phyloP scores from a whole-genome alignment of 1,140 invertebrate genomes.

The Aplysia californica region DNA sequence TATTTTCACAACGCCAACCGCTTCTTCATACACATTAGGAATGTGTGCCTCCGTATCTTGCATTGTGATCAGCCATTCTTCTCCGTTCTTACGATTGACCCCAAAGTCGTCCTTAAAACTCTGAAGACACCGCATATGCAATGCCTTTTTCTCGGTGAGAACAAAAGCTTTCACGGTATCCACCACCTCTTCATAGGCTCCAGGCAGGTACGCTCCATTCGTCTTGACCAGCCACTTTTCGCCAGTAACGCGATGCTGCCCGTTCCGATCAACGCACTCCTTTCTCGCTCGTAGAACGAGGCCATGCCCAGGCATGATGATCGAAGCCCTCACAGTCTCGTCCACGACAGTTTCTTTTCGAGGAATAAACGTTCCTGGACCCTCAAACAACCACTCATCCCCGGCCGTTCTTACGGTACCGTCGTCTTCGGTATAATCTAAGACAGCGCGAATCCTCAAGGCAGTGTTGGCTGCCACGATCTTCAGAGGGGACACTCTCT shows the following conservation, averaged over 20 bases:
- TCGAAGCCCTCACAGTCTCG: conserved; percentile 56
- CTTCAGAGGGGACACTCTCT: conserved; percentile 55
- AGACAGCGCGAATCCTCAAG: conserved; percentile 57
- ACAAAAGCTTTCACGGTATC: conserved; percentile 65
- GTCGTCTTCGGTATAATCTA: conserved; percentile 62
- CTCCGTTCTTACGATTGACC: conserved; percentile 66
- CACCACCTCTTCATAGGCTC: conserved; percentile 68
- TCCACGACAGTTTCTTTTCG: conserved; percentile 66
- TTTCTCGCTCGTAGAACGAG: conserved; percentile 61
- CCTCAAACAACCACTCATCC: conserved; percentile 69
- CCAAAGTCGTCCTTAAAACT: conserved; percentile 67
- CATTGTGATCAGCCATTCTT: conserved; percentile 69
- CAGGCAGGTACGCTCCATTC: conserved; percentile 67
- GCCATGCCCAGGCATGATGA: conserved; percentile 67
- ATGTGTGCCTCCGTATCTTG: conserved; percentile 67
- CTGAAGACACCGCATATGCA: conserved; percentile 62
- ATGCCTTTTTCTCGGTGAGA: conserved; percentile 67
- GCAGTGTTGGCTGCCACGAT: conserved; percentile 62
- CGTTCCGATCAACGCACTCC: conserved; percentile 64
- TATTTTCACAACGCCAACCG: conserved; percentile 61
- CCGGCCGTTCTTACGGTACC: conserved; percentile 60
- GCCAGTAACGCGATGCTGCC: conserved; percentile 61
- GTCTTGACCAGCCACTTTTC: conserved; percentile 70
- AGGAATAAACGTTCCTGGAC: conserved; percentile 69
- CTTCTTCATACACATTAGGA: conserved; percentile 68